Evolutionary conservation across 2,888 invertebrate genomes (phyloP), one percentile per base, ranked within the genome.

Genomic region (Tetragonula carbonaria): DNA sequence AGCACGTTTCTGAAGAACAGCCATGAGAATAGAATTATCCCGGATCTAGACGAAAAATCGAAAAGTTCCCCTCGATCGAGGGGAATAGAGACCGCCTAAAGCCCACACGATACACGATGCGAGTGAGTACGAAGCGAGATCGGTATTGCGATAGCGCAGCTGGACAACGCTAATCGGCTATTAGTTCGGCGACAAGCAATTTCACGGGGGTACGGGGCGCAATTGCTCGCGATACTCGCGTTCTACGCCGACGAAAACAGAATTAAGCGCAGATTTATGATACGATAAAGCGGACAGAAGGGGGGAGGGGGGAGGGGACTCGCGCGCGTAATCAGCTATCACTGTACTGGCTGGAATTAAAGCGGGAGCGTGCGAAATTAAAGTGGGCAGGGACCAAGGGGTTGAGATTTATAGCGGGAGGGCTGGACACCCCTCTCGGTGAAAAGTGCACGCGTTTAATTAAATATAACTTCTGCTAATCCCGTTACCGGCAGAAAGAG

Each of bases 181-280:
- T 83, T 82, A 77, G 72, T 63, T 68, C 63, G 38, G 51, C 82
- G 18, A 67, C 55, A 57, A 63, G 68, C 73, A 81, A 73, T 83
- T 83, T 68, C 72, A 51, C 62, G 50, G 62, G 45, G 33, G 59
- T 33, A 57, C 23, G 59, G 18, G 57, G 65, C n/a, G 67, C 78
- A 74, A 65, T 50, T 38, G 59, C 45, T 21, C n/a, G 63, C 33
- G 38, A 45, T 45, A 21, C 21, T 33, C 28, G 33, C 63, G 18
- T 18, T 21, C n/a, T 21, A 51, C 45, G 28, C 50, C 71, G 72
- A 67, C 82, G 82, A 76, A 83, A 81, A 76, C 83, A 65, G 76
- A 81, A 81, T 81, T 81, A 83, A 83, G 68, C 73, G 76, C 13
- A 45, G 73, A 81, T 83, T 83, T 83, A 81, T 50, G 68, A 68